A percentile compares a stretch with the other conserved stretches of the same genome.
Evolutionary conservation across 2,113 vertebrate genomes (phyloP).

Genomic region (Lontra canadensis): DNA sequence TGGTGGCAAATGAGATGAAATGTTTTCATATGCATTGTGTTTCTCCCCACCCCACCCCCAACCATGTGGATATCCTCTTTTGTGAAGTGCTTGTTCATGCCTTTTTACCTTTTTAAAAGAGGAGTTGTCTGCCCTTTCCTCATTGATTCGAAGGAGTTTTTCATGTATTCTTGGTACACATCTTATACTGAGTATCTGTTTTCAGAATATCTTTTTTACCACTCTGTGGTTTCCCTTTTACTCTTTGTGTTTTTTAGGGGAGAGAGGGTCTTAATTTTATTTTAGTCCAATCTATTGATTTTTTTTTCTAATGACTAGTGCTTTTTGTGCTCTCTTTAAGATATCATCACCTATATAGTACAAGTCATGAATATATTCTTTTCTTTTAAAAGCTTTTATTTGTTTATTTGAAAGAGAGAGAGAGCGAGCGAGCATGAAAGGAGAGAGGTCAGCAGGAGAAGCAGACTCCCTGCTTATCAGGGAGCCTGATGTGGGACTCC

Average conservation of each 20-base stretch:
- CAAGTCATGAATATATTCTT: background rate
- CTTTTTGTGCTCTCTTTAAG: background rate
- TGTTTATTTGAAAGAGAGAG: too few relatives aligned
- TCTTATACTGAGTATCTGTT: background rate
- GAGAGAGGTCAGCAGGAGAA: too few relatives aligned
- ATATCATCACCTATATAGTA: background rate
- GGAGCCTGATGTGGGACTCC: too few relatives aligned
- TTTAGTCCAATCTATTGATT: background rate
- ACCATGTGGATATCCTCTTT: background rate
- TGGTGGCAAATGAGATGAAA: background rate
- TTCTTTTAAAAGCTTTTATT: too few relatives aligned
- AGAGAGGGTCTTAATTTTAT: background rate
- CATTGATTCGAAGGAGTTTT: background rate
- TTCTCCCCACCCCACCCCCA: accelerated
- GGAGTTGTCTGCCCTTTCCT: background rate
- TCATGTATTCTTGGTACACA: background rate
- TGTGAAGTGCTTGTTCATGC: conserved; percentile 23
- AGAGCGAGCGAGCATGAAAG: too few relatives aligned
- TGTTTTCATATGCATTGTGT: background rate
- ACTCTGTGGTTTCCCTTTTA: background rate
- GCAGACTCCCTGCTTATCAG: too few relatives aligned
- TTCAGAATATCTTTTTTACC: background rate
- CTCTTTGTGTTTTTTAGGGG: background rate
- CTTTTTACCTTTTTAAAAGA: background rate
- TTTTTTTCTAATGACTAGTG: background rate